Conservation (phyloP, 2,797 vertebrate genomes). For the Poeciliopsis gracilis region DNA sequence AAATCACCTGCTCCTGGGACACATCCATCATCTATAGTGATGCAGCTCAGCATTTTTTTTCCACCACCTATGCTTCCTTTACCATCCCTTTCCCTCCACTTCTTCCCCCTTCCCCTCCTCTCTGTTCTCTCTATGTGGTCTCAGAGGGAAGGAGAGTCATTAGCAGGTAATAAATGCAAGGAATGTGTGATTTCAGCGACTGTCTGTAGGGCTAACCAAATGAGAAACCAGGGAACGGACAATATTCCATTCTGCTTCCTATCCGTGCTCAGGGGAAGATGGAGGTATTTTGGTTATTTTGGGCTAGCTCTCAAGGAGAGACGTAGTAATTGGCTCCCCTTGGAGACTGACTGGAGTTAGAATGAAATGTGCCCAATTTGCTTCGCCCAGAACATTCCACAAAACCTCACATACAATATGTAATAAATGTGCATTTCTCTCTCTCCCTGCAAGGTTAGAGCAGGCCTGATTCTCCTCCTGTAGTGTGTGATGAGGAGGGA, state of each 20-base stretch:
- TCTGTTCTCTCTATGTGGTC: slow-evolving; percentile 26
- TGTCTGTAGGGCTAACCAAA: slow-evolving; percentile 58
- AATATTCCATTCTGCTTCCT: slow-evolving; percentile 48
- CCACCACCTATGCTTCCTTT: slow-evolving; percentile 34
- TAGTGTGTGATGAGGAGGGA: slow-evolving; percentile 39
- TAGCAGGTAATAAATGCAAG: slow-evolving; percentile 73
- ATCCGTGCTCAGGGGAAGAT: slow-evolving; percentile 35
- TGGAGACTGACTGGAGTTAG: slow-evolving; percentile 51
- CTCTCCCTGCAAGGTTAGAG: slow-evolving; percentile 47
- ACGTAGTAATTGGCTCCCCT: slow-evolving; percentile 73
- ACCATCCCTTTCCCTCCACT: slow-evolving; percentile 2
- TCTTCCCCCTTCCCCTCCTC: background rate
- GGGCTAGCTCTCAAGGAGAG: slow-evolving; percentile 54
- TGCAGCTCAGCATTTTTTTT: slow-evolving; percentile 37
- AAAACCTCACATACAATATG: slow-evolving; percentile 57
- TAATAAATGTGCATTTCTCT: slow-evolving; percentile 60
- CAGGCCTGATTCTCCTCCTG: slow-evolving; percentile 57
- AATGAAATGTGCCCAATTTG: slow-evolving; percentile 69
- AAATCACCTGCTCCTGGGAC: slow-evolving; percentile 62
- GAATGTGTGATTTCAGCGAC: slow-evolving; percentile 53
- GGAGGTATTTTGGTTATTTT: slow-evolving; percentile 59
- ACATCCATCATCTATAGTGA: slow-evolving; percentile 61
- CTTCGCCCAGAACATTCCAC: slow-evolving; percentile 48
- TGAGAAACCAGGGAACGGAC: slow-evolving; percentile 52
- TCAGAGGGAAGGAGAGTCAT: slow-evolving; percentile 62